Percentiles rank a stretch among this genome's conserved stretches.
phyloP scores from a whole-genome alignment of 1,140 invertebrate genomes.

The Atta colombica region DNA sequence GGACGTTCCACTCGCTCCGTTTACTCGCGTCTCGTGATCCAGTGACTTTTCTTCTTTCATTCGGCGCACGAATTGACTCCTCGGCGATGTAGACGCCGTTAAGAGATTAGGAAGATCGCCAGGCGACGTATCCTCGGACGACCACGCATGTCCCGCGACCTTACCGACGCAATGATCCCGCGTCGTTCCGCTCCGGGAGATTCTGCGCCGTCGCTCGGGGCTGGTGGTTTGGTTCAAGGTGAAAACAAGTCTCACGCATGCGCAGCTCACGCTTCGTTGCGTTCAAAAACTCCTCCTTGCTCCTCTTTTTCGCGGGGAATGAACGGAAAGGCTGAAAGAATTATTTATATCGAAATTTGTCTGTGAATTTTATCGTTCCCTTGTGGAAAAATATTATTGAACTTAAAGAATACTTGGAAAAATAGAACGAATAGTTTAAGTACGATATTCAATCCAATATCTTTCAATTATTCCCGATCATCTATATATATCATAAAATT shows the following conservation, averaged over 20 bases:
- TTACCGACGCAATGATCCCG: background rate
- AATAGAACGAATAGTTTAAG: too few species aligned
- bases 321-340: background rate
- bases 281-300: too few species aligned
- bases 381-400: too few species aligned
- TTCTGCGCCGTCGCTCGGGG: background rate
- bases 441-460: too few species aligned
- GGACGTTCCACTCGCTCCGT: conserved; percentile 11
- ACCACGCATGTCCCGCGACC: conserved; percentile 53
- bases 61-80: conserved; percentile 45
- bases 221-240: background rate
- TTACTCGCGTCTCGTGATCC: conserved; percentile 17
- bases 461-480: too few species aligned
- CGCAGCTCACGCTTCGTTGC: background rate
- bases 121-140: background rate
- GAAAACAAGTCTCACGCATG: background rate
- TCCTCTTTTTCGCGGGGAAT: background rate
- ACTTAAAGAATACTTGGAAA: too few species aligned
- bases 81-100: conserved; percentile 5
- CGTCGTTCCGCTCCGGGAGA: background rate
- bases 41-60: conserved; percentile 23
- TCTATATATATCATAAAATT: too few species aligned
- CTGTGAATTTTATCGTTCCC: too few species aligned
- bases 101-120: conserved; percentile 25
- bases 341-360: too few species aligned